Evolutionary conservation across 2,113 vertebrate genomes (phyloP).

Genomic region (Apus apus): DNA sequence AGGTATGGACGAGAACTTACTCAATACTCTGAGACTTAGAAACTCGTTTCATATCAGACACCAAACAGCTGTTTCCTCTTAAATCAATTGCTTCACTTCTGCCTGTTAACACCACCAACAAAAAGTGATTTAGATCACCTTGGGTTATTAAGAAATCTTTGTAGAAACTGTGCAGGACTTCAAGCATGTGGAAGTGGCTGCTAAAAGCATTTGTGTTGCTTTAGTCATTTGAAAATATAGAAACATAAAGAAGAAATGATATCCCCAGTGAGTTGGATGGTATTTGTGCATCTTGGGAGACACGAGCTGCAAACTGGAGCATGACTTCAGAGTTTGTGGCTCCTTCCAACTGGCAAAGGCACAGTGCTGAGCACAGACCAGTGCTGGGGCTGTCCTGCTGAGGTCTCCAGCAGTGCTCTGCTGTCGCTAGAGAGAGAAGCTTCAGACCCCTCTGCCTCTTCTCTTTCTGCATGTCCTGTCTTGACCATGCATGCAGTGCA

Average conservation of each 20-base stretch:
- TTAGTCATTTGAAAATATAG: conserved; percentile 24
- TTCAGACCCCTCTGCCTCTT: neutral
- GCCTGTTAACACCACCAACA: neutral
- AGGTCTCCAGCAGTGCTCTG: neutral
- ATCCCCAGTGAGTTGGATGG: conserved; percentile 16
- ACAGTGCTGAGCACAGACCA: neutral
- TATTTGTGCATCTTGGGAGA: conserved; percentile 28
- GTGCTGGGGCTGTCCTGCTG: neutral
- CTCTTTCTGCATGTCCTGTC: neutral
- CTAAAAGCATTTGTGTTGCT: conserved; percentile 24
- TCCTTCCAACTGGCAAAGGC: conserved; percentile 39
- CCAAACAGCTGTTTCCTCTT: conserved; percentile 10
- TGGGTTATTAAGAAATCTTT: neutral
- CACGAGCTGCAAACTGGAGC: neutral
- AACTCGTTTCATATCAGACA: neutral
- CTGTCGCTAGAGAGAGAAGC: neutral
- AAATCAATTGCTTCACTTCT: neutral
- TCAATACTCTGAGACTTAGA: neutral
- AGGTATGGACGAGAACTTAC: neutral
- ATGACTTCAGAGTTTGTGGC: conserved; percentile 15
- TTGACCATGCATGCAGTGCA: neutral
- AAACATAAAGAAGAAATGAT: conserved; percentile 47
- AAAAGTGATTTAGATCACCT: neutral
- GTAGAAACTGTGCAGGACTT: neutral
- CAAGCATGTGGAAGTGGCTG: neutral